Percentiles rank a stretch among this genome's conserved stretches.
Evolutionary conservation across 2,113 vertebrate genomes (phyloP).

Genomic region (Malurus alboscapulatus): DNA sequence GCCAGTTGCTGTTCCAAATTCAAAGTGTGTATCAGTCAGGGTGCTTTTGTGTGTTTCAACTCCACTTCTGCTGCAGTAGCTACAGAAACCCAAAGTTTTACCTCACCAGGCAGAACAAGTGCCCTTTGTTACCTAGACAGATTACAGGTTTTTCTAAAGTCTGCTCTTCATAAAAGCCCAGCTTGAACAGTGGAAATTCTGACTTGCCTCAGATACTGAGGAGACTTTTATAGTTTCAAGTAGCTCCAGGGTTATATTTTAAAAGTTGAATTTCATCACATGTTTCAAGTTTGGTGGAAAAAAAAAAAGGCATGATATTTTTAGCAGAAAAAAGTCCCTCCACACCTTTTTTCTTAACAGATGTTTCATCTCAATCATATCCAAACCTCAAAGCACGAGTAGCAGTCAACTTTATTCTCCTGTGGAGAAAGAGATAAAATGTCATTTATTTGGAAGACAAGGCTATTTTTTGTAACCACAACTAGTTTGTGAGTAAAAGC

Average conservation of each 20-base stretch:
- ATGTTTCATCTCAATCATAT: slow-evolving; percentile 70
- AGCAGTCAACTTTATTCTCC: slow-evolving; percentile 64
- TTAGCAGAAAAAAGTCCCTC: slow-evolving; percentile 51
- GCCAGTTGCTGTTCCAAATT: slow-evolving; percentile 43
- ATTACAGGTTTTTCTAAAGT: slow-evolving; percentile 70
- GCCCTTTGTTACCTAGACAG: slow-evolving; percentile 70
- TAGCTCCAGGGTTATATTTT: slow-evolving; percentile 74
- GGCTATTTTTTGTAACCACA: not conserved
- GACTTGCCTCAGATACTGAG: slow-evolving; percentile 73
- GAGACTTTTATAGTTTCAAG: slow-evolving; percentile 76
- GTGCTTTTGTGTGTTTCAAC: slow-evolving; percentile 53
- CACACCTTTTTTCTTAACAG: slow-evolving; percentile 49
- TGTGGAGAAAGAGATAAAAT: slow-evolving; percentile 54
- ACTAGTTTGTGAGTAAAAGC: slow-evolving; percentile 55
- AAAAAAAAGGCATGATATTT: slow-evolving; percentile 60
- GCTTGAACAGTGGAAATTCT: slow-evolving; percentile 74
- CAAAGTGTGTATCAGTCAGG: slow-evolving; percentile 50
- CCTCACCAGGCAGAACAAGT: slow-evolving; percentile 69
- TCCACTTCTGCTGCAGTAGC: slow-evolving; percentile 59
- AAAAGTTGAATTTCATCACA: slow-evolving; percentile 74
- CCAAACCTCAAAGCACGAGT: slow-evolving; percentile 61
- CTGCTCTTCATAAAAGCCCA: slow-evolving; percentile 74
- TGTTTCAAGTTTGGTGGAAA: slow-evolving; percentile 64
- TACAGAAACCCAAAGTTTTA: slow-evolving; percentile 63
- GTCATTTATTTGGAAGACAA: slow-evolving; percentile 54